Percentiles rank a stretch among this genome's conserved stretches.
phyloP scores from a whole-genome alignment of 2,113 vertebrate species.

The Carlito syrichta region DNA sequence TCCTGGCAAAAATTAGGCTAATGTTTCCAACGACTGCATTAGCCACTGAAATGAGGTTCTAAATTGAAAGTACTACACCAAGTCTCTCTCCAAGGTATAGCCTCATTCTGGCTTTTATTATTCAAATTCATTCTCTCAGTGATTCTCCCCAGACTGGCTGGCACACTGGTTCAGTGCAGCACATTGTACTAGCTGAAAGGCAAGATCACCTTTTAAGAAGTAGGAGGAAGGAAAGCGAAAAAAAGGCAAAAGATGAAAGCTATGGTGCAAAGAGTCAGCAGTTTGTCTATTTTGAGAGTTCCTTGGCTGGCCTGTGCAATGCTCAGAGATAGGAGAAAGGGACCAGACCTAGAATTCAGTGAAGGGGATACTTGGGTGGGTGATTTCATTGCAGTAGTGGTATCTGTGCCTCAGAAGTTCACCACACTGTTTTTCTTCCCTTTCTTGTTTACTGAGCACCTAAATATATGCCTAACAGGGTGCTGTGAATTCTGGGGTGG shows the following conservation, averaged over 20 bases:
- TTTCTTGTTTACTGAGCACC: conserved; percentile 28
- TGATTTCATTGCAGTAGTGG: neutral
- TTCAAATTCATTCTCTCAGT: conserved; percentile 76
- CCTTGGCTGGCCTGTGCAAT: neutral
- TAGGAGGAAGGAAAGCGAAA: fast-evolving
- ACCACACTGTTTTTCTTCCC: neutral
- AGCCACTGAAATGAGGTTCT: conserved; percentile 77
- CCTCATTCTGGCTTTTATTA: conserved; percentile 80
- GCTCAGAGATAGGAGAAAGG: neutral
- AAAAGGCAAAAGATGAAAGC: conserved; percentile 34
- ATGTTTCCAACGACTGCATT: conserved; percentile 77
- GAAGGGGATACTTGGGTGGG: neutral
- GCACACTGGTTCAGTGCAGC: neutral
- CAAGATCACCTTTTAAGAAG: conserved; percentile 43
- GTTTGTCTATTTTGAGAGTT: conserved; percentile 11
- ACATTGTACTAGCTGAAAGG: conserved; percentile 26
- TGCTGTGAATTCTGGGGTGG: neutral
- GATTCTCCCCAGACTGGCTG: conserved; percentile 67
- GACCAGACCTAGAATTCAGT: neutral
- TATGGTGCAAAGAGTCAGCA: neutral
- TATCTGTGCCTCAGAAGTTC: neutral
- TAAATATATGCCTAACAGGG: neutral
- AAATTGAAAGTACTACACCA: conserved; percentile 73
- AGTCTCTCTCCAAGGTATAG: conserved; percentile 70
- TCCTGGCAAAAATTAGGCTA: conserved; percentile 82